phyloP scores from a whole-genome alignment of 2,797 vertebrate genomes.

The Chelon labrosus region DNA sequence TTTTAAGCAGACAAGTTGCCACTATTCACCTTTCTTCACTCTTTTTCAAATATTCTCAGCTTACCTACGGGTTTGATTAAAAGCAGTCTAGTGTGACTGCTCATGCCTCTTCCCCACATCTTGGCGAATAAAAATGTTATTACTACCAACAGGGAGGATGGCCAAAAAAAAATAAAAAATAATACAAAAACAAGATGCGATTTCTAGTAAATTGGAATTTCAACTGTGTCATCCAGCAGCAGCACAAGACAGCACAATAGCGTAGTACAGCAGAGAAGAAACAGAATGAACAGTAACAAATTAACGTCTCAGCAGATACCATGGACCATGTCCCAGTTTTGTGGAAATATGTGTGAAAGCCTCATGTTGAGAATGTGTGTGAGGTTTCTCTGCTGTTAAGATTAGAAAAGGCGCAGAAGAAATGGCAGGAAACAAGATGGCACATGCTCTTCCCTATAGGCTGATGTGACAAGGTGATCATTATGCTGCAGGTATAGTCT shows the following conservation, averaged over 20 bases:
- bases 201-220: neutral
- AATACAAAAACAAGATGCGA: neutral
- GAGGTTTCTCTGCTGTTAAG: slow-evolving; percentile 25
- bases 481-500: slow-evolving; percentile 21
- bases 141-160: neutral
- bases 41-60: neutral
- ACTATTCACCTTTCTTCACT: neutral
- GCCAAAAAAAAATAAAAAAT: neutral
- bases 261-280: slow-evolving; percentile 7
- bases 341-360: slow-evolving; percentile 37
- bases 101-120: too few species aligned
- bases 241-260: slow-evolving; percentile 2
- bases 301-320: slow-evolving; percentile 39
- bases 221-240: neutral
- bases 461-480: slow-evolving; percentile 44
- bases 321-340: slow-evolving; percentile 27
- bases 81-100: neutral
- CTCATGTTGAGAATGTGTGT: slow-evolving; percentile 32
- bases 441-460: slow-evolving; percentile 24
- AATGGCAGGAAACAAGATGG: slow-evolving; percentile 24
- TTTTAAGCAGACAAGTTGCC: neutral
- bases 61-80: neutral
- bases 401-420: neutral
- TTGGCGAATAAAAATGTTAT: neutral
- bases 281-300: slow-evolving; percentile 34